These are phyloP conservation scores for Trichosurus vulpecula DNA, from an alignment of 2,797 vertebrate genomes.

Conservation along the genomic window DNA sequence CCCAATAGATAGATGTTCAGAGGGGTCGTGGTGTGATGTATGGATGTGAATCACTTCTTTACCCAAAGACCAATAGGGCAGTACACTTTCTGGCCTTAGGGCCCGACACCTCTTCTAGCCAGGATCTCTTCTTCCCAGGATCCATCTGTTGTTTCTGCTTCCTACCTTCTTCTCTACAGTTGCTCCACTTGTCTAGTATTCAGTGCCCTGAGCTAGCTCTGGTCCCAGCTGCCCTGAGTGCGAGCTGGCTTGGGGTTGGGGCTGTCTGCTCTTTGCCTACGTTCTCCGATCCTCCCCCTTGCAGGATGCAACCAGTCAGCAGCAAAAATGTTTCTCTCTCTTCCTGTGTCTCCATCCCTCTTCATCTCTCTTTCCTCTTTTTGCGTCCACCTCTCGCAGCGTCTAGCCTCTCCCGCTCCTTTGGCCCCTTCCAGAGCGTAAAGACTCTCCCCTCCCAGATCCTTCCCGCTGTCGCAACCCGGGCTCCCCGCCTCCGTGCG, in stretches of 20 bases:
- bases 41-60: background rate
- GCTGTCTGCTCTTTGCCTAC: background rate
- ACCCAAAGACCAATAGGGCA: background rate
- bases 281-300: background rate
- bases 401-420: slow-evolving; percentile 31
- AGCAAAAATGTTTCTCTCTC: slow-evolving; percentile 18
- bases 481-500: slow-evolving; percentile 43
- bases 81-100: background rate
- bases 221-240: slow-evolving; percentile 18
- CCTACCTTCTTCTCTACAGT: background rate
- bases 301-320: slow-evolving; percentile 26
- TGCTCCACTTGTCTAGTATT: background rate
- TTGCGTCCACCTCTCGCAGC: slow-evolving; percentile 44
- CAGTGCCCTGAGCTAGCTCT: background rate
- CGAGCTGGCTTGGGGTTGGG: background rate
- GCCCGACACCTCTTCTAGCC: background rate
- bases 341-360: slow-evolving; percentile 27
- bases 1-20: background rate
- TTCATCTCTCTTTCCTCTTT: slow-evolving; percentile 40
- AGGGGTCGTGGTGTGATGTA: background rate
- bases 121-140: background rate
- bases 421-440: slow-evolving; percentile 11
- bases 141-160: background rate
- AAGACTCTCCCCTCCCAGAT: slow-evolving; percentile 14
- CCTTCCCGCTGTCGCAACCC: slow-evolving; percentile 31